Evolutionary conservation across 2,113 vertebrate species (phyloP), one percentile per base, ranked within the genome.

Genomic region (Rhombomys opimus): DNA sequence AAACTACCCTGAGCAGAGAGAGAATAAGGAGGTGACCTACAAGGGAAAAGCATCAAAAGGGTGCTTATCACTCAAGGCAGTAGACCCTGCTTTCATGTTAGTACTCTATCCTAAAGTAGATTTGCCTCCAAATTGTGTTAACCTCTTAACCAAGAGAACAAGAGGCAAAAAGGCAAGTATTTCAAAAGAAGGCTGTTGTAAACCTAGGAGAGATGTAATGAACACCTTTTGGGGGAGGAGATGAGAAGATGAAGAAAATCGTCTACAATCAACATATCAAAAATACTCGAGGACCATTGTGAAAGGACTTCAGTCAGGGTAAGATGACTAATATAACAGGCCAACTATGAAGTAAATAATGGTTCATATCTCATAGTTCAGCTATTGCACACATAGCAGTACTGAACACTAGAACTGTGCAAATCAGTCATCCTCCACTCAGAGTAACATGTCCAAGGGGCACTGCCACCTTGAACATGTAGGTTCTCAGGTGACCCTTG

Each of bases 341-440:
- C 41, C 82, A 93, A 70, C 65, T 84, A 52, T 80, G 78, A 93
- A 93, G 57, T 89, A 17, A 23, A 41, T 77, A 82, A 89, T 90
- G 23, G 7, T 85, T 89, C 38, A 50, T 50, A 95, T 13, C 8
- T 41, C 41, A 67, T 5, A 63, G 15, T 76, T 61, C 70, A 61
- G 75, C 77, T 87, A 25, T 65, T 46, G 17, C 76, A 91, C 30
- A 92, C 23, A 10, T 38, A 84, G 63, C 5, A n/a, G 5, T 52
- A 63, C 32, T 27, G 14, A 50, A 68, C 46, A 92, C 78, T 70
- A 46, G 20, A 87, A 41, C 63, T 32, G 32, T 20, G 52, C 25
- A 93, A 65, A 65, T 72, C 46, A 73, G 7, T 11, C 73, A 84
- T 89, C 54, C 61, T 89, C 54, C 11, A 59, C n/a, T 18, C n/a